Base-by-base conservation (phyloP, 2,797 vertebrate species). In the Sphenodon punctatus region DNA sequence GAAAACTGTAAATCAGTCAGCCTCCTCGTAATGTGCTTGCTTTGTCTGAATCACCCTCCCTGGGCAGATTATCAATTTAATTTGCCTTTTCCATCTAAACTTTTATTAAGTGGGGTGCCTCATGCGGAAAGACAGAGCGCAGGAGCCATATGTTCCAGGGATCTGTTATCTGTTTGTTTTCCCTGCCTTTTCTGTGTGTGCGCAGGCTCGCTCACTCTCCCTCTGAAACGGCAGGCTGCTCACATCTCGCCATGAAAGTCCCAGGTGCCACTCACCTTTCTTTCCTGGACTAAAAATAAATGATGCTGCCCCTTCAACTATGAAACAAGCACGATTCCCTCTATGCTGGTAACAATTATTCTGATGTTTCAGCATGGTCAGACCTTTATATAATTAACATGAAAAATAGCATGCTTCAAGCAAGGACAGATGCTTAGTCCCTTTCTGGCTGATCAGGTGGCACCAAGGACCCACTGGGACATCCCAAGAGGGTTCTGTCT, bases 61-160 rank as follows among this genome's bases (percentile, higher is more conserved):
- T 93, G 93, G 88, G 92, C 92, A 80, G 82, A 90, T 80, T 92
- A 90, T 92, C 82, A 92, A 88, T 89, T 86, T 93, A 89, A 87
- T 93, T 93, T 92, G 89, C 85, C 88, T 93, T 92, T 92, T 88
- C 74, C 63, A 69, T 86, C 71, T 82, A 89, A 93, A 91, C 88
- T 94, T 93, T 93, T 92, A 94, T 90, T 86, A 92, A 91, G 86
- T 61, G 73, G 76, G 80, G 66, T 89, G 77, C 48, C 91, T 93
- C 92, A 91, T 88, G 89, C 85, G 85, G 79, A 88, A 93, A 93
- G 84, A 83, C 80, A 82, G 69, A 3, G 6, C 90, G 80, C 76
- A 58, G 71, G 82, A 85, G 83, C 73, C 82, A 85, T 90, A 92
- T 74, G 85, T 91, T 93, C 75, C 76, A 27, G 83, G 78, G 86